Base-by-base conservation (phyloP, 2,888 invertebrate genomes). In the Chydorus sphaericus region DNA sequence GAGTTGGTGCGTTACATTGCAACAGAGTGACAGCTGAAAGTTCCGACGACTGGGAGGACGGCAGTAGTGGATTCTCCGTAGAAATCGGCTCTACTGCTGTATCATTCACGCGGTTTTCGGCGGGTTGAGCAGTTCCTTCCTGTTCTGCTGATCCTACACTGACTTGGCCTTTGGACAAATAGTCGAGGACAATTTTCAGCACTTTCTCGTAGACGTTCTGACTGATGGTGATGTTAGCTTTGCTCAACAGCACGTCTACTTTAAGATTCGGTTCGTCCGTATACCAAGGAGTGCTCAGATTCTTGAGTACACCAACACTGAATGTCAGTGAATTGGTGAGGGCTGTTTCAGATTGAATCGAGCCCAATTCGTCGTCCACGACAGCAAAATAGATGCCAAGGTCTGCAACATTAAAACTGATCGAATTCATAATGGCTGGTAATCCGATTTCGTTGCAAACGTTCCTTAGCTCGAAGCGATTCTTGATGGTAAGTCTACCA, bases 301-400 rank as follows among this genome's bases (percentile, higher is more conserved):
- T 97, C 26, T 96, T 77, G 62, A 83, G 82, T 0, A 96, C 78
- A 3, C 77, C 70, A 44, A 97, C 67, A 38, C 77, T 79, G 67
- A 93, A 85, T 59, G 83, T 86, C 7, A 92, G 81, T 0, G 96
- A 96, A 61, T 87, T 78, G 59, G 96, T 70, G 49, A 93, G 71
- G 60, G 72, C 63, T 48, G 75, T 72, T 62, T 79, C 74, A 60
- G 73, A 65, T 20, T 60, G 70, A 56, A 74, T 16, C 0, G 96
- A 96, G 61, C 86, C 78, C 23, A 11, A 36, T 18, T 23, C 18
- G 6, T 26, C 52, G 26, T 52, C 52, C 6, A 52, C 36, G 18
- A 52, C 52, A 11, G 36, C 36, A n/a, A 31, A 36, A 31, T 83
- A 82, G 4, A 93, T 66, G 67, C 88, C 85, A 66, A 94, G 74